Evolutionary conservation across 2,888 invertebrate species (phyloP).

Genomic region (Oligia fasciuncula): DNA sequence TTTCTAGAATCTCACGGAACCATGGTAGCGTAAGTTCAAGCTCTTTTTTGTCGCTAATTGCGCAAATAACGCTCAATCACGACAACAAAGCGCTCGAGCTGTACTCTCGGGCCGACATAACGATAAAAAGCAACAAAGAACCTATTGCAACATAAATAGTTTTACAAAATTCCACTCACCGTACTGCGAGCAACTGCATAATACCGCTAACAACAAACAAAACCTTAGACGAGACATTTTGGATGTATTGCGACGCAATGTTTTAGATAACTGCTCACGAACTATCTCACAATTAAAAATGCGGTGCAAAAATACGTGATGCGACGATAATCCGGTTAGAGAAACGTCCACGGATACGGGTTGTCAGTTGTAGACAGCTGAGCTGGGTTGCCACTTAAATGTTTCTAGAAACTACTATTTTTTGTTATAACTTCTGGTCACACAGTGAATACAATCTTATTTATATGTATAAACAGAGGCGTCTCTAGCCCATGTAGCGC

Average conservation of each 20-base stretch:
- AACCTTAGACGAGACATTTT: constrained; percentile 80
- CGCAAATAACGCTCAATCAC: constrained; percentile 70
- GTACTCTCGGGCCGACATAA: constrained; percentile 61
- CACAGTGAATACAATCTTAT: neutral
- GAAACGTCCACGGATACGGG: constrained; percentile 70
- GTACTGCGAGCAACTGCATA: constrained; percentile 77
- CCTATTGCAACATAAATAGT: constrained; percentile 67
- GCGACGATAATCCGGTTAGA: constrained; percentile 72
- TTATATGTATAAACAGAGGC: too few species aligned
- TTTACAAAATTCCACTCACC: constrained; percentile 77
- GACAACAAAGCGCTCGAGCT: constrained; percentile 68
- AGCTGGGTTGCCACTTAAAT: constrained; percentile 69
- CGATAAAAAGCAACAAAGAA: constrained; percentile 79
- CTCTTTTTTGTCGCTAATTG: constrained; percentile 69
- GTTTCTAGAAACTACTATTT: constrained; percentile 23
- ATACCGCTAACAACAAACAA: constrained; percentile 78
- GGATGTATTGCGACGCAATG: constrained; percentile 60
- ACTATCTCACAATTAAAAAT: constrained; percentile 71
- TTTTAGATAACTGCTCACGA: constrained; percentile 59
- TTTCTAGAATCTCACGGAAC: constrained; percentile 63
- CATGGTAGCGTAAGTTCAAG: constrained; percentile 58
- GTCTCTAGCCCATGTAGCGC: too few species aligned
- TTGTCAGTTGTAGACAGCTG: constrained; percentile 78
- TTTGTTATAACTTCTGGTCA: neutral
- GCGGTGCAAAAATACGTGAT: constrained; percentile 75